Evolutionary conservation across 2,888 invertebrate genomes (phyloP).

Genomic region (Seira musarum): DNA sequence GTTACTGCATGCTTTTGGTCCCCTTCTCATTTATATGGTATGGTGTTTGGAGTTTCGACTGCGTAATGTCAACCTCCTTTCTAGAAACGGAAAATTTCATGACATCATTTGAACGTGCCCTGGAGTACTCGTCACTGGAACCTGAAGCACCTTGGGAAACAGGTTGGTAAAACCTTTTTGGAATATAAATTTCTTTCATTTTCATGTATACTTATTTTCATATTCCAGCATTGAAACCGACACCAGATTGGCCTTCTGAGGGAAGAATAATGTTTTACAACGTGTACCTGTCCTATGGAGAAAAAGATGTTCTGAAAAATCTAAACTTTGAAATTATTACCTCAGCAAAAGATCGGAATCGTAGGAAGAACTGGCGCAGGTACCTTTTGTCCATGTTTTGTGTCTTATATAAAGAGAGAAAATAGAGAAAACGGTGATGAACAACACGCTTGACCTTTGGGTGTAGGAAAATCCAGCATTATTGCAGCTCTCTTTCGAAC

Average conservation of each 20-base stretch:
- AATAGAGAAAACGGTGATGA: no score
- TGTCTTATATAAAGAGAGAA: no score
- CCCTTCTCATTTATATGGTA: no score
- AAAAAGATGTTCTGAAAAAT: constrained; percentile 71
- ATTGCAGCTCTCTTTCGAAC: constrained; percentile 91
- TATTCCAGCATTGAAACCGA: constrained; percentile 78
- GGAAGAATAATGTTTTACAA: constrained; percentile 70
- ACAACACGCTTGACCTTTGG: no score
- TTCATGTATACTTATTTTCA: constrained; percentile 38
- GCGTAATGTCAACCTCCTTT: no score
- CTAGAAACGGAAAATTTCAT: constrained; percentile 81
- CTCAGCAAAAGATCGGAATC: constrained; percentile 69
- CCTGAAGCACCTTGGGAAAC: constrained; percentile 81
- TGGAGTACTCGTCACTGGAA: constrained; percentile 70
- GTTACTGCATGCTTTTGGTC: no score
- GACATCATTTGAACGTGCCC: constrained; percentile 73
- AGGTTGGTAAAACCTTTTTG: constrained; percentile 72
- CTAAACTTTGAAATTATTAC: constrained; percentile 72
- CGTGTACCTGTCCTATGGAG: constrained; percentile 72
- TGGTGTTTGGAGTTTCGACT: no score
- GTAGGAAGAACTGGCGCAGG: constrained; percentile 76
- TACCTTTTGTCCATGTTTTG: no score
- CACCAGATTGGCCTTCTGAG: constrained; percentile 72
- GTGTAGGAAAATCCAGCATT: constrained; percentile 93
- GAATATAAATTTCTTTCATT: not conserved